Evolutionary conservation across 2,797 vertebrate genomes (phyloP).

Genomic region (Anisognathus igniventris): DNA sequence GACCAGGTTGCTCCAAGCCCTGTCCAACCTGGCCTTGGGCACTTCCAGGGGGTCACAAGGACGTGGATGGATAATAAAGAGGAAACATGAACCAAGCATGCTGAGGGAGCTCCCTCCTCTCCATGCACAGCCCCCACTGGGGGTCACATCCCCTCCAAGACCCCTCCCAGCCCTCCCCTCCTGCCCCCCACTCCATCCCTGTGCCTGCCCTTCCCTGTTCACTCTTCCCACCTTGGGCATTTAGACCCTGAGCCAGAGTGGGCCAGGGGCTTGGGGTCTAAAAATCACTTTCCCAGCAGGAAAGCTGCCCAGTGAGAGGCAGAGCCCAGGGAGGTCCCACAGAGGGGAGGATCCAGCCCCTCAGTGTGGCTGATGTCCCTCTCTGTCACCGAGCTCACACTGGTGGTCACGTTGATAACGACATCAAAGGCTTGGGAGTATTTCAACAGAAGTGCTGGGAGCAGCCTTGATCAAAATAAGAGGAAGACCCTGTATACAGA

Average conservation of each 20-base stretch:
- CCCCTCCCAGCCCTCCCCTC: neutral
- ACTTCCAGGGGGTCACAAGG: neutral
- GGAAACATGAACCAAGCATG: neutral
- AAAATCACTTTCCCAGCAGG: neutral
- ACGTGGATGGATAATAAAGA: rapidly evolving
- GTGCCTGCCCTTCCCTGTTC: neutral
- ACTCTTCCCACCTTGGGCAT: rapidly evolving
- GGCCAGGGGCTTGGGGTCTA: rapidly evolving
- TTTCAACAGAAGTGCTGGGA: conserved; percentile 61
- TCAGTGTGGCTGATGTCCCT: neutral
- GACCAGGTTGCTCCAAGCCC: neutral
- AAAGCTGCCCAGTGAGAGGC: neutral
- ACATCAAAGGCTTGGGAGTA: conserved; percentile 61
- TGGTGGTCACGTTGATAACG: conserved; percentile 59
- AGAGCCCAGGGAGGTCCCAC: neutral
- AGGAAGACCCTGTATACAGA: conserved; percentile 66
- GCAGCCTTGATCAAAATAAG: conserved; percentile 69
- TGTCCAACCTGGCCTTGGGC: neutral
- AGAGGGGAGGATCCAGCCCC: neutral
- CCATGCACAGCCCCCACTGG: neutral
- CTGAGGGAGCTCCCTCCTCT: neutral
- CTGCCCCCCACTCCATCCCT: neutral
- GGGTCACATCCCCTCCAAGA: neutral
- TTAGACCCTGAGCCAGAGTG: rapidly evolving
- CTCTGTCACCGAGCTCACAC: neutral